Conservation (phyloP, 1,140 invertebrate genomes). For the Brachionus rubens region DNA sequence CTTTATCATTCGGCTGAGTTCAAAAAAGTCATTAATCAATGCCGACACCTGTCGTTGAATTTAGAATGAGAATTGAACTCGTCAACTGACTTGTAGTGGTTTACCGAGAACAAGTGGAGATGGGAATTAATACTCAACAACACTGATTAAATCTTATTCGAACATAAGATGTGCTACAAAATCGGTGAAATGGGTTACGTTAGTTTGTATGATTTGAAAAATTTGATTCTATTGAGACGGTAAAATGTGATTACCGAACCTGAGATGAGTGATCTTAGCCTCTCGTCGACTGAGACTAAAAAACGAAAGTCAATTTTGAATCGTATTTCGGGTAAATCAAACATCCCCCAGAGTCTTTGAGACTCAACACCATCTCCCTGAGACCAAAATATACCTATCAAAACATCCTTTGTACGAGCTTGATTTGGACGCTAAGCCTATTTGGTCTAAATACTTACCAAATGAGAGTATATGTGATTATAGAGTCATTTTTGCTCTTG, state of each 20-base stretch:
- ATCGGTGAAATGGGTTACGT: constrained; percentile 54
- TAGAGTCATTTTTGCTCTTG: constrained; percentile 3
- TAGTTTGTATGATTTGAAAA: constrained; percentile 47
- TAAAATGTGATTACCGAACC: no score
- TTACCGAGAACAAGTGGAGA: no score
- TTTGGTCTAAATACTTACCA: constrained; percentile 22
- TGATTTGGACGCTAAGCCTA: neutral
- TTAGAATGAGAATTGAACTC: no score
- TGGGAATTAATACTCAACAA: no score
- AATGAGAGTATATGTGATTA: neutral
- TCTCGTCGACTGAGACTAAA: neutral
- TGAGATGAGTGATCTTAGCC: no score
- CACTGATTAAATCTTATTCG: constrained; percentile 5
- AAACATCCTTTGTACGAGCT: neutral
- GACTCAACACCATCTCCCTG: no score
- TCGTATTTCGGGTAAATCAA: no score
- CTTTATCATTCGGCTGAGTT: constrained; percentile 50
- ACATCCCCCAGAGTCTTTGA: no score
- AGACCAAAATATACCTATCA: neutral
- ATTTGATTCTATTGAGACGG: constrained; percentile 2
- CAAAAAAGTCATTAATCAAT: constrained; percentile 49
- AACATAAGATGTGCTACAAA: constrained; percentile 50
- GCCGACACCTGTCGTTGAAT: constrained; percentile 53
- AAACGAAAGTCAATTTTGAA: neutral
- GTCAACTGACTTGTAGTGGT: no score